Base-by-base conservation (phyloP, 35 echinoderm and acorn worm genomes). In the Amphiura filiformis region DNA sequence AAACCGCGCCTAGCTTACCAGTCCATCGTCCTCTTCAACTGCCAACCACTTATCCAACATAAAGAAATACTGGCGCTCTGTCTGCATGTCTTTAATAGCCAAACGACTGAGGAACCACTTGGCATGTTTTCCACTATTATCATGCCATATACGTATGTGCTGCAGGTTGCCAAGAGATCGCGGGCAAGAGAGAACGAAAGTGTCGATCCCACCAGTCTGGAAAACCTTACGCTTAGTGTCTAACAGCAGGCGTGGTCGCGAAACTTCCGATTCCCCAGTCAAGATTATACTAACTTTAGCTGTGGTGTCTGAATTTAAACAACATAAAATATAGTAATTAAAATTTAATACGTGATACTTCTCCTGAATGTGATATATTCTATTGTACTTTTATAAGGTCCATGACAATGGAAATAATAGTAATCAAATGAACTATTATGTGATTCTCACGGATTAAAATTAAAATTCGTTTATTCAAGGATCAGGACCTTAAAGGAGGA, bases 21-120 rank as follows among this genome's bases (percentile, higher is more conserved):
- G n/a, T n/a, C 95, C 95, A 32, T 97, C 95, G n/a, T 97, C 95
- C 61, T 97, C 91, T 81, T 97, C 95, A 4, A 97, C 95, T 38
- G 95, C 92, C 0, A 97, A 76, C 95, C 95, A 97, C 1, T 89
- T 80, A 77, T 97, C 95, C 31, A 93, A 86, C 95, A 97, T 97
- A 65, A 97, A 84, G 87, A 97, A 65, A 97, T 31, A 65, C 36
- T 80, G 85, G 84, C 40, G 84, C 84, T 47, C 91, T 57, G 0
- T 44, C 76, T 93, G 84, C 32, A 97, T 56, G 34, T 97, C 91
- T 47, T 94, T 97, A 18, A 97, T 91, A 15, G 92, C 87, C 39
- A 97, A 57, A 36, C 95, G 85, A 70, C 89, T 97, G 65, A 97
- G 86, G 38, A 88, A 90, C 95, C 95, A 97, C 39, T 78, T 84